These are phyloP conservation scores for Ophion obscuratus DNA, from an alignment of 2,888 invertebrate genomes.

Conservation along the genomic window DNA sequence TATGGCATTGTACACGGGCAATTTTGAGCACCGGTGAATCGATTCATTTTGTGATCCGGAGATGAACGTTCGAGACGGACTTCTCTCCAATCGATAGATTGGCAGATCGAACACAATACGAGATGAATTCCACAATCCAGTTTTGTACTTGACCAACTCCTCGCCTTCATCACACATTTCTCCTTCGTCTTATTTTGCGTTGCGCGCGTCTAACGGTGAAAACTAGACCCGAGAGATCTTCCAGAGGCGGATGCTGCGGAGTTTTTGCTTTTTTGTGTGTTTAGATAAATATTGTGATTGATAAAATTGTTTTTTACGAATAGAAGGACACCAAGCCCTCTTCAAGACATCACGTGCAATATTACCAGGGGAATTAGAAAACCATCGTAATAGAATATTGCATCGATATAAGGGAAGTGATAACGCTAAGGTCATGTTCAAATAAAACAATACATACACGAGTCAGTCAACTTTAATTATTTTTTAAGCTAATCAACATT, in stretches of 20 bases:
- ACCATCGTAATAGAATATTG: background rate
- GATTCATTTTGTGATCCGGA: no score
- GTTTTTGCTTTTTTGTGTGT: conserved; percentile 1
- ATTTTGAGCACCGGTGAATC: no score
- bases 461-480: no score
- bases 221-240: conserved; percentile 46
- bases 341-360: conserved; percentile 51
- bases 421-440: no score
- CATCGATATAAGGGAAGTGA: no score
- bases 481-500: no score
- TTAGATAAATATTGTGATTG: background rate
- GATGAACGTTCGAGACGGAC: no score
- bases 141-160: background rate
- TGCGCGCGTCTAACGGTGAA: conserved; percentile 62
- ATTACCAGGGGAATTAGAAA: background rate
- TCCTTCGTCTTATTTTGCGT: conserved; percentile 16
- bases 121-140: background rate
- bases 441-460: no score
- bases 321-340: conserved; percentile 50
- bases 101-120: background rate
- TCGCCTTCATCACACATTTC: background rate
- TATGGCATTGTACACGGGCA: no score
- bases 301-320: conserved; percentile 11
- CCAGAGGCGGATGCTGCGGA: conserved; percentile 45
- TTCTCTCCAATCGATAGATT: no score